Evolutionary conservation across 1,140 invertebrate genomes (phyloP).

Genomic region (Thrips palmi): DNA sequence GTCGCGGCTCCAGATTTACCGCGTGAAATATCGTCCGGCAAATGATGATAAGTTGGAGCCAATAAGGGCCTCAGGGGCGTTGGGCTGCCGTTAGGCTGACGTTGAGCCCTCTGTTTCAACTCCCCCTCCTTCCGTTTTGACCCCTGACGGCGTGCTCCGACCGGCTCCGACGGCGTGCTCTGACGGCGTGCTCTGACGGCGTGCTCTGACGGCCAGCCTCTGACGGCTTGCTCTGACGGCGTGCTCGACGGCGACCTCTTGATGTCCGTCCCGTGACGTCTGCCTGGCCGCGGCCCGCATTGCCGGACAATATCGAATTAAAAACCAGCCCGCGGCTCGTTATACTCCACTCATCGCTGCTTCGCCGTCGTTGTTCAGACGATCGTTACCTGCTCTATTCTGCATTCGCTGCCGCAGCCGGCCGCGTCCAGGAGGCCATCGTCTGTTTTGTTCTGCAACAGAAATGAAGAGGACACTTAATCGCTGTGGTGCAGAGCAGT

Average conservation of each 20-base stretch:
- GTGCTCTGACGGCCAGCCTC: constrained; percentile 2
- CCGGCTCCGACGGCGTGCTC: no score
- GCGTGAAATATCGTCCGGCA: no score
- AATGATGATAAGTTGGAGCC: no score
- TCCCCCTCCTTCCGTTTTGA: neutral
- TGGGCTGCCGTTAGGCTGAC: no score
- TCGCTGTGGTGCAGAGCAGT: neutral
- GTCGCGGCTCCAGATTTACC: no score
- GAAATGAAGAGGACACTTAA: constrained; percentile 12
- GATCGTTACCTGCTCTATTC: constrained; percentile 32
- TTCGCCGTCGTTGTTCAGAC: no score
- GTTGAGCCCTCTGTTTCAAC: no score
- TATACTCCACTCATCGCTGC: neutral
- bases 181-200: no score
- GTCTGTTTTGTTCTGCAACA: constrained; percentile 40
- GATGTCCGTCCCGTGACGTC: constrained; percentile 7
- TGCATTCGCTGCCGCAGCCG: constrained; percentile 40
- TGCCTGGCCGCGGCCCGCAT: no score
- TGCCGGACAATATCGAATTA: neutral
- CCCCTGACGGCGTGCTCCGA: neutral
- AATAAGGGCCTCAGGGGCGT: no score
- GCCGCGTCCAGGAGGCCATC: constrained; percentile 35
- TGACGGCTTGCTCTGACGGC: neutral
- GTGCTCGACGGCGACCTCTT: neutral
- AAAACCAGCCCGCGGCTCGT: neutral